Percentiles rank a stretch among this genome's conserved stretches.
These are phyloP conservation scores for Aphelenchoides fujianensis DNA, from an alignment of 1,140 invertebrate species.

Conservation along the genomic window DNA sequence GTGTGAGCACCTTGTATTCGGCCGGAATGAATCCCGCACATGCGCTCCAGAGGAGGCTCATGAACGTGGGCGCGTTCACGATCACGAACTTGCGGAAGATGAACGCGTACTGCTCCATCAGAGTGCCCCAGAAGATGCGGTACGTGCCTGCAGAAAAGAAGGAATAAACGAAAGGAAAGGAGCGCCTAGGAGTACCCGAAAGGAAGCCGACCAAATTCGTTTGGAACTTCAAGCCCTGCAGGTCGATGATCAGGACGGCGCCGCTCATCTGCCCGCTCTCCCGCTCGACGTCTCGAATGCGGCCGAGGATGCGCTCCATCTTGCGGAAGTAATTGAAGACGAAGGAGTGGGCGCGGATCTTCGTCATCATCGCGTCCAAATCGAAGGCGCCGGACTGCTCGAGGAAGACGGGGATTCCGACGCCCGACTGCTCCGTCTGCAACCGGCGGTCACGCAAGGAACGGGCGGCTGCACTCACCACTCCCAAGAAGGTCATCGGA, in stretches of 20 bases:
- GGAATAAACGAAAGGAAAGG: background rate
- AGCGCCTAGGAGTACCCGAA: conserved; percentile 8
- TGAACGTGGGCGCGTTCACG: conserved; percentile 32
- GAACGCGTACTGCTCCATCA: conserved; percentile 38
- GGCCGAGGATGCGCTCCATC: conserved; percentile 36
- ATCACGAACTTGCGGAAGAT: conserved; percentile 28
- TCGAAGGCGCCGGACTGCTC: conserved; percentile 43
- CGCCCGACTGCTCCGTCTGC: background rate
- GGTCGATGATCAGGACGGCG: conserved; percentile 33
- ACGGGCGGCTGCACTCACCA: no score
- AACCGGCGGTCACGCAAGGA: no score
- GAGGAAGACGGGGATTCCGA: conserved; percentile 22
- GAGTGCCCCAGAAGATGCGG: conserved; percentile 38
- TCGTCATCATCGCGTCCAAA: conserved; percentile 36
- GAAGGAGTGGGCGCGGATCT: conserved; percentile 33
- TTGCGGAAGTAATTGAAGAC: conserved; percentile 43
- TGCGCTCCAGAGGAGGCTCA: conserved; percentile 37
- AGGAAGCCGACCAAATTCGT: conserved; percentile 36
- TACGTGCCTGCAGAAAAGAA: conserved; percentile 29
- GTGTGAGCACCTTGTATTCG: conserved; percentile 32
- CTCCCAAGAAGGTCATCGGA: conserved; percentile 38
- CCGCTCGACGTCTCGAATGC: conserved; percentile 25
- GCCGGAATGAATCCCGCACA: conserved; percentile 33
- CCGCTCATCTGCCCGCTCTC: conserved; percentile 19
- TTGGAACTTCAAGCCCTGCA: conserved; percentile 33